Conservation (phyloP, 2,888 invertebrate genomes). For the Drosophila paucipuncta region DNA sequence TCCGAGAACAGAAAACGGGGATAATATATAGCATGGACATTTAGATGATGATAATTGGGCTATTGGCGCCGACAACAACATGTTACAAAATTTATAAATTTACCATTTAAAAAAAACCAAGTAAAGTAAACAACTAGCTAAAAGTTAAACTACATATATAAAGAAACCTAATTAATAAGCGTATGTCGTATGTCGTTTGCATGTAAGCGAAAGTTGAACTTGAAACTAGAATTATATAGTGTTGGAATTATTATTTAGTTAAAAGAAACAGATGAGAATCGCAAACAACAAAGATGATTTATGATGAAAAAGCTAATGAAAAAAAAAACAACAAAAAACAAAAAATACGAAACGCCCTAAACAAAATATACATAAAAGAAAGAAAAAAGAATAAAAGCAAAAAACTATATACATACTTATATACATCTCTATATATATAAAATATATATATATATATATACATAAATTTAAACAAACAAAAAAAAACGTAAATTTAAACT, state of each 20-base stretch:
- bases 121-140: slow-evolving; percentile 79
- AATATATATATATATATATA: slow-evolving; percentile 27
- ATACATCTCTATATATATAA: slow-evolving; percentile 53
- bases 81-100: slow-evolving; percentile 78
- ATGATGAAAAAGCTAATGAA: slow-evolving; percentile 63
- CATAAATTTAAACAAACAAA: slow-evolving; percentile 49
- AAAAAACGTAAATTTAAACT: slow-evolving; percentile 69
- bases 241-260: slow-evolving; percentile 80
- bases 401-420: slow-evolving; percentile 61
- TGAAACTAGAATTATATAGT: slow-evolving; percentile 82
- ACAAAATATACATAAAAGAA: slow-evolving; percentile 63
- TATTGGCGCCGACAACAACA: slow-evolving; percentile 33
- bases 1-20: background rate
- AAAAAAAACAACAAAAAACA: slow-evolving; percentile 48
- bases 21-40: slow-evolving; percentile 13
- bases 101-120: slow-evolving; percentile 67
- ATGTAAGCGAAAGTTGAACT: slow-evolving; percentile 81
- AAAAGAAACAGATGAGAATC: slow-evolving; percentile 58
- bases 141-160: slow-evolving; percentile 81
- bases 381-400: slow-evolving; percentile 30
- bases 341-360: slow-evolving; percentile 74
- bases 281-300: slow-evolving; percentile 62
- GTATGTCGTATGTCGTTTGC: slow-evolving; percentile 79
- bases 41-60: slow-evolving; percentile 6
- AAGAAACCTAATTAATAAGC: slow-evolving; percentile 79